phyloP scores from a whole-genome alignment of 1,140 invertebrate species.

The Drosophila jambulina region DNA sequence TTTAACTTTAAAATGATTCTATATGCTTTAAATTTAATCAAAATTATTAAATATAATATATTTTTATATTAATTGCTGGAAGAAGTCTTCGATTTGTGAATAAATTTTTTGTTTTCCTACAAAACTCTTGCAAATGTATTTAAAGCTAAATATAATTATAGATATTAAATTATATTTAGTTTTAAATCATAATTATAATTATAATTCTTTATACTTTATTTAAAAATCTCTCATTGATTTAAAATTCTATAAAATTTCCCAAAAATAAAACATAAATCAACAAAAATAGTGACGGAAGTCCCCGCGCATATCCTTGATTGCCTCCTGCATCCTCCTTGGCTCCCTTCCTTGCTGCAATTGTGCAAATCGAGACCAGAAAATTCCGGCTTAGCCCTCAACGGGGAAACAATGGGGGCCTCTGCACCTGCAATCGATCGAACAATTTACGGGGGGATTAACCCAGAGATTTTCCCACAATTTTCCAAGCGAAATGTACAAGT shows the following conservation, averaged over 20 bases:
- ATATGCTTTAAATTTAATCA: no score
- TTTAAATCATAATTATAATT: no score
- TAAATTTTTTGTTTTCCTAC: background rate
- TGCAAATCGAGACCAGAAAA: slow-evolving; percentile 52
- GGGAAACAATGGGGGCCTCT: slow-evolving; percentile 27
- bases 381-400: slow-evolving; percentile 20
- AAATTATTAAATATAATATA: no score
- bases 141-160: background rate
- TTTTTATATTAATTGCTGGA: background rate
- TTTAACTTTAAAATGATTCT: no score
- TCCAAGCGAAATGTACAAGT: slow-evolving; percentile 60
- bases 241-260: background rate
- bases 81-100: background rate
- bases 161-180: no score
- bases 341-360: slow-evolving; percentile 26
- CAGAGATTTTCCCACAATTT: slow-evolving; percentile 80
- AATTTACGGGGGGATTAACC: slow-evolving; percentile 70
- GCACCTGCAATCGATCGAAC: slow-evolving; percentile 72
- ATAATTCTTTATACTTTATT: no score
- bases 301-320: background rate
- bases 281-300: background rate
- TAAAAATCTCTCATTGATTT: no score
- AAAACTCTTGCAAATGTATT: background rate
- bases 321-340: background rate
- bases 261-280: background rate